phyloP scores from a whole-genome alignment of 2,888 invertebrate species.

The Tricholauxania praeusta region DNA sequence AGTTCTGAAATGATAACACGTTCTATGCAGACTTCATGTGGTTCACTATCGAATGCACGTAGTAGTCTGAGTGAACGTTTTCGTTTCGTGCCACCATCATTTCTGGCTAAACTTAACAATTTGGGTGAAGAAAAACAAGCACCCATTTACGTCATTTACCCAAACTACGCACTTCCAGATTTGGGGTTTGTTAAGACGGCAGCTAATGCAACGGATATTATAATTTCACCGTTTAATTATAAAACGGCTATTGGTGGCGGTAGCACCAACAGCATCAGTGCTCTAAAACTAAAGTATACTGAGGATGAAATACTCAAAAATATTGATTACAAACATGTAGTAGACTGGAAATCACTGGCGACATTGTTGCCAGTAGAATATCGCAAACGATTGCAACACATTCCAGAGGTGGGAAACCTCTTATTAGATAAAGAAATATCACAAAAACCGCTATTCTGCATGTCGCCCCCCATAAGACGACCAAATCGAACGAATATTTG shows the following conservation, averaged over 20 bases:
- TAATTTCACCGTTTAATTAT: constrained; percentile 73
- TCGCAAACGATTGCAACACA: constrained; percentile 79
- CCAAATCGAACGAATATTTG: constrained; percentile 68
- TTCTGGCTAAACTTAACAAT: constrained; percentile 75
- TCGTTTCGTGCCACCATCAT: constrained; percentile 78
- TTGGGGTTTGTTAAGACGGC: constrained; percentile 80
- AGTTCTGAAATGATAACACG: constrained; percentile 73
- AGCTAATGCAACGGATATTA: constrained; percentile 72
- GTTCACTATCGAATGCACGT: constrained; percentile 57
- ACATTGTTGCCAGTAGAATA: constrained; percentile 89
- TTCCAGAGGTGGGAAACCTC: constrained; percentile 78
- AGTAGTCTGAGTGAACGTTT: constrained; percentile 69
- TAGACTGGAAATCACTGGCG: constrained; percentile 94
- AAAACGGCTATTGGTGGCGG: constrained; percentile 72
- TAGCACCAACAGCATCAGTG: constrained; percentile 42
- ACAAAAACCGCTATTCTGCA: constrained; percentile 73
- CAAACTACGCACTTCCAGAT: constrained; percentile 91
- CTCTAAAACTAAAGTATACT: constrained; percentile 55
- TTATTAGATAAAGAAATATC: constrained; percentile 64
- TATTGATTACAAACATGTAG: constrained; percentile 85
- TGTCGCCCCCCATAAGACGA: constrained; percentile 73
- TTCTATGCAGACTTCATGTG: constrained; percentile 78
- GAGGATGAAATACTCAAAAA: constrained; percentile 85
- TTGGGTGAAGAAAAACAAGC: constrained; percentile 74
- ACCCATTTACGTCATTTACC: constrained; percentile 90